Evolutionary conservation across 2,797 vertebrate genomes (phyloP).

Genomic region (Sandelia bainsii): DNA sequence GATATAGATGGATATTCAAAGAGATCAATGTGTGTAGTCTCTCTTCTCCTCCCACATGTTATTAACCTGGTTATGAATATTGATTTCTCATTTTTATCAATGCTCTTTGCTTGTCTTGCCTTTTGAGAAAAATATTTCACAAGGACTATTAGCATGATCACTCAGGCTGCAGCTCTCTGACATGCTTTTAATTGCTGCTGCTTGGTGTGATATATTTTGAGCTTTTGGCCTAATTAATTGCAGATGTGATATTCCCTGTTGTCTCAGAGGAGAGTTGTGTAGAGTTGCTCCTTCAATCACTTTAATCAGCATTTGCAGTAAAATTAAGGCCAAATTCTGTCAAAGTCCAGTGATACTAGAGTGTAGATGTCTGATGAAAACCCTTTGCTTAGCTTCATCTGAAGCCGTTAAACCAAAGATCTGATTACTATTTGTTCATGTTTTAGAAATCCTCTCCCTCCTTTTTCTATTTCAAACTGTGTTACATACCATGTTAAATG

Average conservation of each 20-base stretch:
- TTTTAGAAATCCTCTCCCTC: too few relatives aligned
- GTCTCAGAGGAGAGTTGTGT: constrained; percentile 8
- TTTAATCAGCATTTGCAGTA: constrained; percentile 8
- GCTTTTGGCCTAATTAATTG: constrained; percentile 59
- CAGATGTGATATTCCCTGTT: not conserved
- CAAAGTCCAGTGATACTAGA: not conserved
- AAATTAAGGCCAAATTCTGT: constrained; percentile 23
- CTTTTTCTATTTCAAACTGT: not conserved
- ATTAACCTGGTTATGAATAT: constrained; percentile 48
- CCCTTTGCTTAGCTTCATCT: not conserved
- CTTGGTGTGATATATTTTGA: constrained; percentile 50
- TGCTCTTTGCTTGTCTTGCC: constrained; percentile 14
- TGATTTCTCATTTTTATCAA: constrained; percentile 44
- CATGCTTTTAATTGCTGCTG: constrained; percentile 22
- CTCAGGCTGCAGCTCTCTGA: constrained; percentile 20
- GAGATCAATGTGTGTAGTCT: constrained; percentile 13
- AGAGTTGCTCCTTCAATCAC: not conserved
- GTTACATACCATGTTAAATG: constrained; percentile 18
- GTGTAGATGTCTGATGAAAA: not conserved
- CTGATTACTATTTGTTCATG: not conserved
- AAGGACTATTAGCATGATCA: constrained; percentile 28
- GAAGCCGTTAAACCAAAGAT: not conserved
- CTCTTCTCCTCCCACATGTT: constrained; percentile 16
- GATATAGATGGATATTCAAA: not conserved
- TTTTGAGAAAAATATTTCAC: constrained; percentile 21